These are phyloP conservation scores for Drosophila busckii DNA, from an alignment of 1,140 invertebrate genomes.

Conservation along the genomic window DNA sequence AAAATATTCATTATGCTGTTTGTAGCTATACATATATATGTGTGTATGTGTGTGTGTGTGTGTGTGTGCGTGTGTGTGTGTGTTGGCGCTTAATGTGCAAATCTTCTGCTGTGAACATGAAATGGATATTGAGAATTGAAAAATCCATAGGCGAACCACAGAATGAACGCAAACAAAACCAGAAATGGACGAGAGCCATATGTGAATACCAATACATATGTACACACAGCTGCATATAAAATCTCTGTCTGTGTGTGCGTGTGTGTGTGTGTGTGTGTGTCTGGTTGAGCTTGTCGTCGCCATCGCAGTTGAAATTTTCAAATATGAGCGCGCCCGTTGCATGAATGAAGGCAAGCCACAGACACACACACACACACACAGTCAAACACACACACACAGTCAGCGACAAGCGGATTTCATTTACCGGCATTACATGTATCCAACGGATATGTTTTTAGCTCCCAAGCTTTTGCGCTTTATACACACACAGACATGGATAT, in stretches of 20 bases:
- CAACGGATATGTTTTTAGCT: slow-evolving; percentile 74
- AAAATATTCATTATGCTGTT: slow-evolving; percentile 78
- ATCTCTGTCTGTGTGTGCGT: slow-evolving; percentile 5
- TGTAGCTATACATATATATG: slow-evolving; percentile 32
- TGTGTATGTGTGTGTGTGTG: slow-evolving; percentile 20
- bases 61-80: slow-evolving; percentile 18
- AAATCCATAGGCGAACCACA: slow-evolving; percentile 76
- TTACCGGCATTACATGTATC: slow-evolving; percentile 76
- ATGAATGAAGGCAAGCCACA: slow-evolving; percentile 51
- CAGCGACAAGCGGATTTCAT: slow-evolving; percentile 74
- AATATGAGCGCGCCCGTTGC: slow-evolving; percentile 56
- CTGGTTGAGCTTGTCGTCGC: slow-evolving; percentile 56
- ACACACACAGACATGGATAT: slow-evolving; percentile 65
- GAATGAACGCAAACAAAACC: slow-evolving; percentile 58
- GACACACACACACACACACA: slow-evolving; percentile 6
- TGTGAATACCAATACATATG: slow-evolving; percentile 46
- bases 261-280: slow-evolving; percentile 9
- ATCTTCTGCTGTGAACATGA: slow-evolving; percentile 74
- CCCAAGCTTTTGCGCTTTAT: slow-evolving; percentile 38
- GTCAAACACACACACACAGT: slow-evolving; percentile 7
- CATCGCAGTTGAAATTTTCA: slow-evolving; percentile 70
- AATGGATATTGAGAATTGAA: slow-evolving; percentile 78
- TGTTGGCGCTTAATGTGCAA: slow-evolving; percentile 69
- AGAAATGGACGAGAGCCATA: slow-evolving; percentile 46
- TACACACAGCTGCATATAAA: slow-evolving; percentile 16